Evolutionary conservation across 2,797 vertebrate genomes (phyloP), one percentile per base, ranked within the genome.

Genomic region (Danionella dracula): DNA sequence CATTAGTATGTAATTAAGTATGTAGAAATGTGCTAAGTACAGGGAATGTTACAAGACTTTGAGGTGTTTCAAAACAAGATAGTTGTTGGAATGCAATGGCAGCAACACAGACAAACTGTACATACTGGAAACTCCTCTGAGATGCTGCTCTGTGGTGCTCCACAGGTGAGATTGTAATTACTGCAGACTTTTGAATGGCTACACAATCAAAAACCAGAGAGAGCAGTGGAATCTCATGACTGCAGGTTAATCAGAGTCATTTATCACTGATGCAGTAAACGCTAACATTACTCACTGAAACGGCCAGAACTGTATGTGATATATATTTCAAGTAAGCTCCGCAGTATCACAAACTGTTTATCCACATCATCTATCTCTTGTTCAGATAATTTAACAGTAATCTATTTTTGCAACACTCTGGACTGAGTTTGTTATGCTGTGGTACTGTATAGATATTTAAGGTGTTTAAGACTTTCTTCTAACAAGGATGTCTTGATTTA

Each of bases 221-320:
- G 49, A 34, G 4, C 6, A 41, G 34, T 29, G 35, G 8, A 8
- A 32, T 35, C 38, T 21, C 29, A 9, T 50, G 54, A 20, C 53
- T 42, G 23, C 42, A 35, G 15, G 21, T 61, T 70, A 65, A 73
- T 64, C 54, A 53, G 57, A 60, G 27, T 57, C 55, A 50, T 70
- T 66, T 55, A 59, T 74, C 58, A 62, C 20, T 7, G 8, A n/a
- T 23, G 32, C n/a, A n/a, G 5, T 74, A 74, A 74, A 70, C 50
- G 59, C 56, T 61, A 37, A 17, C 72, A 74, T 74, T 68, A 66
- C 13, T 74, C 72, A 70, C 49, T 31, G 31, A 55, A 74, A 66
- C 17, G 44, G 40, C 49, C 61, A 66, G 42, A 46, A 50, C 48
- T 60, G 55, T 53, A 40, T 4, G 4, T 44, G 45, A 34, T 21